These are phyloP conservation scores for Deilephila elpenor DNA, from an alignment of 2,888 invertebrate genomes.

Conservation along the genomic window DNA sequence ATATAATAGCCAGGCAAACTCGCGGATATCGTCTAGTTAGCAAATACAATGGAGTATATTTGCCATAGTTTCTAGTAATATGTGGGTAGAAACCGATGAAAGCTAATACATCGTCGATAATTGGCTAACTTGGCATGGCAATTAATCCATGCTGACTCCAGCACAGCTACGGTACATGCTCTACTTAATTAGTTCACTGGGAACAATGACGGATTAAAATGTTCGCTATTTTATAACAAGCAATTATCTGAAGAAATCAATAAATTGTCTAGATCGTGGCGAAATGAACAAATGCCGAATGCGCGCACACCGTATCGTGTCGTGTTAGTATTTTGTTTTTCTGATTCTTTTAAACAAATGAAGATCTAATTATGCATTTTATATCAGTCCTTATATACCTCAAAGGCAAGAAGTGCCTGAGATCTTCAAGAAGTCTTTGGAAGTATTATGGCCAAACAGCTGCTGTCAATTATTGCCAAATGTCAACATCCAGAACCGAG, in stretches of 20 bases:
- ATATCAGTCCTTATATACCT: too few relatives aligned
- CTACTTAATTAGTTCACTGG: slow-evolving; percentile 2
- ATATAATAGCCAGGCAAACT: too few relatives aligned
- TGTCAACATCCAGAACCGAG: too few relatives aligned
- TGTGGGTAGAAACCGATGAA: background rate
- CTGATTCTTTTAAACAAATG: background rate
- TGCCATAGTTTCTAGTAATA: background rate
- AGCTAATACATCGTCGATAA: slow-evolving; percentile 13
- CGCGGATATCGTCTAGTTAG: too few relatives aligned
- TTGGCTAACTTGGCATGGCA: background rate
- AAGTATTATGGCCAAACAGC: too few relatives aligned
- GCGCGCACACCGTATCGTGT: slow-evolving; percentile 8
- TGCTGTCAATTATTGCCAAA: too few relatives aligned
- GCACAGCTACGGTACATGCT: background rate
- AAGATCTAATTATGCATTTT: too few relatives aligned
- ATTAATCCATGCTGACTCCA: background rate
- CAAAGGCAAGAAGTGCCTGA: too few relatives aligned
- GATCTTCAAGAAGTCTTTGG: too few relatives aligned
- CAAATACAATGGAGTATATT: background rate
- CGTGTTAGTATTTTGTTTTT: slow-evolving; percentile 11
- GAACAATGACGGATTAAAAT: slow-evolving; percentile 4
- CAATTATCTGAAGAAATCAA: slow-evolving; percentile 22
- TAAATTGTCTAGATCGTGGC: slow-evolving; percentile 15
- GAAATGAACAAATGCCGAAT: slow-evolving; percentile 13
- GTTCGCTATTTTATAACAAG: slow-evolving; percentile 9